These are phyloP conservation scores for Erethizon dorsatum DNA, from an alignment of 2,797 vertebrate species.

Conservation along the genomic window DNA sequence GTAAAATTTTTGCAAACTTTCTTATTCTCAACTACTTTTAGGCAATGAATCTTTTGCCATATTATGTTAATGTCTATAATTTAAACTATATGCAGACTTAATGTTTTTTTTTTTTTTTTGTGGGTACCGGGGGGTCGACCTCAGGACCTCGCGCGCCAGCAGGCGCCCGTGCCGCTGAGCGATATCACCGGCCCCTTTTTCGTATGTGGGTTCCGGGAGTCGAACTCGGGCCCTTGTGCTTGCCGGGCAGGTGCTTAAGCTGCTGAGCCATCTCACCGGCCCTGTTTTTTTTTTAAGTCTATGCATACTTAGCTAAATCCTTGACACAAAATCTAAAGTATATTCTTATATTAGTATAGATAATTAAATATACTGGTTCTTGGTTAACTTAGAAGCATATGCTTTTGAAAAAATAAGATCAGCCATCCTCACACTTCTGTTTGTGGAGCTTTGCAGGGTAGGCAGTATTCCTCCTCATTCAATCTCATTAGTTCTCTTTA, in stretches of 20 bases:
- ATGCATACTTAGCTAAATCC: neutral
- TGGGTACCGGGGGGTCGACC: too few relatives aligned
- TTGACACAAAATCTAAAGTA: neutral
- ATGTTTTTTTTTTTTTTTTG: slow-evolving; percentile 9
- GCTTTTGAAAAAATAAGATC: slow-evolving; percentile 14
- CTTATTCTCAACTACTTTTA: neutral
- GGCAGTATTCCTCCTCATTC: slow-evolving; percentile 45
- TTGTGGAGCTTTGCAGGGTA: slow-evolving; percentile 25
- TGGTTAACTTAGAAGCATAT: neutral
- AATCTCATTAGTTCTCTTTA: slow-evolving; percentile 88
- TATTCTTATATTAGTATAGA: neutral
- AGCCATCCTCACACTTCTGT: neutral
- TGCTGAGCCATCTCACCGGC: too few relatives aligned
- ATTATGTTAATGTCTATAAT: neutral
- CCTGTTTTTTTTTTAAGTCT: neutral
- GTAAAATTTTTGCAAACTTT: slow-evolving; percentile 20
- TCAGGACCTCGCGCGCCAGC: too few relatives aligned
- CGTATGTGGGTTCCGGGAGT: too few relatives aligned
- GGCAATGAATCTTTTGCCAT: neutral
- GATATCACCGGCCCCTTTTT: too few relatives aligned
- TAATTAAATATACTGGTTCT: neutral
- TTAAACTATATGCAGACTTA: neutral
- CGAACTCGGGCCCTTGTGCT: too few relatives aligned
- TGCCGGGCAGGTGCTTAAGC: too few relatives aligned
- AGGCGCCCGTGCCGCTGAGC: too few relatives aligned